These are phyloP conservation scores for Chrysolina americana DNA, from an alignment of 2,888 invertebrate genomes.

Conservation along the genomic window DNA sequence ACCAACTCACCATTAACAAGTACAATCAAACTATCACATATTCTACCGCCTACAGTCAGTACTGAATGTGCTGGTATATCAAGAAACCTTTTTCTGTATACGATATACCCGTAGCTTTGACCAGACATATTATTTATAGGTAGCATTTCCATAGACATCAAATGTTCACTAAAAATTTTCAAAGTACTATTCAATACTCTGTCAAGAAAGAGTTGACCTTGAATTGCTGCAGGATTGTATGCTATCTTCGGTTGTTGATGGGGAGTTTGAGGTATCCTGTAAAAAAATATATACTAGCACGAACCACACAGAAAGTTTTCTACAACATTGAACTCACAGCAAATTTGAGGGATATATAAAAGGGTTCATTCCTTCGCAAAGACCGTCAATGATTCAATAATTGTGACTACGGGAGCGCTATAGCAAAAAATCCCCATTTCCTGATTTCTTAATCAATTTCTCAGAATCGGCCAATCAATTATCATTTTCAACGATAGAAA, in stretches of 20 bases:
- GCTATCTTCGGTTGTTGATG: slow-evolving; percentile 80
- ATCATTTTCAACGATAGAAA: no score
- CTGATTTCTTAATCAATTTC: no score
- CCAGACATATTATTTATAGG: slow-evolving; percentile 68
- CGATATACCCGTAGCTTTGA: slow-evolving; percentile 73
- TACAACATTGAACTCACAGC: no score
- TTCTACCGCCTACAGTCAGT: slow-evolving; percentile 65
- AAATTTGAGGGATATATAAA: no score
- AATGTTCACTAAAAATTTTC: slow-evolving; percentile 31
- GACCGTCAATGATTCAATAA: no score
- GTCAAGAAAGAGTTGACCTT: slow-evolving; percentile 52
- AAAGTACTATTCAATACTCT: slow-evolving; percentile 54
- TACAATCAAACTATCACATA: slow-evolving; percentile 71
- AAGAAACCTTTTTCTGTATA: slow-evolving; percentile 69
- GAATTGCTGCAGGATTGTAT: slow-evolving; percentile 81
- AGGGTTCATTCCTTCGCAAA: no score
- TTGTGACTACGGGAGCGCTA: no score
- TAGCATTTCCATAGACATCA: slow-evolving; percentile 63
- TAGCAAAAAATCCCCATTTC: no score
- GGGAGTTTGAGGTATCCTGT: slow-evolving; percentile 76
- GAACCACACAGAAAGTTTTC: background rate
- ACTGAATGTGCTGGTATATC: slow-evolving; percentile 58
- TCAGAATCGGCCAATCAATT: no score
- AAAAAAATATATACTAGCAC: slow-evolving; percentile 3
- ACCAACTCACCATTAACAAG: slow-evolving; percentile 67